A percentile compares a stretch with the other conserved stretches of the same genome.
Conservation (phyloP, 2,888 invertebrate species). For the Cosmopolites sordidus region DNA sequence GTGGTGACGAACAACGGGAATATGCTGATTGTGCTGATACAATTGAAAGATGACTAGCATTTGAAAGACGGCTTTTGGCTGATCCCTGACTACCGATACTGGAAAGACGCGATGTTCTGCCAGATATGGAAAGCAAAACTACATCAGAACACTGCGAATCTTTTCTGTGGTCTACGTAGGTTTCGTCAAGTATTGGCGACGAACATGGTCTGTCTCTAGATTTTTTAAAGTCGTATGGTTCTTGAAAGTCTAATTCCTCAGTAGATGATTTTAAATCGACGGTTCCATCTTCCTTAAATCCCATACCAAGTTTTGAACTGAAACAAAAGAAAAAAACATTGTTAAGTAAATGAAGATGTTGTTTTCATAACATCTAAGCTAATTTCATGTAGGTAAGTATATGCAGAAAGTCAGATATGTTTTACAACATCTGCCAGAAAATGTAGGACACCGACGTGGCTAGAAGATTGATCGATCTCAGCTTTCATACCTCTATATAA, state of each 20-base stretch:
- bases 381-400: too few relatives aligned
- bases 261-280: conserved; percentile 81
- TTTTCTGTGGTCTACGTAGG: conserved; percentile 48
- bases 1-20: conserved; percentile 81
- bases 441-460: too few relatives aligned
- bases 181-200: conserved; percentile 33
- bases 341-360: too few relatives aligned
- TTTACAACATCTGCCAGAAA: too few relatives aligned
- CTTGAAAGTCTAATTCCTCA: conserved; percentile 81
- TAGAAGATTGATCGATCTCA: too few relatives aligned
- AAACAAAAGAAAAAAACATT: conserved; percentile 10
- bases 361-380: too few relatives aligned
- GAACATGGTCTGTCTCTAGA: conserved; percentile 40
- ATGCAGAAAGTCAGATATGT: too few relatives aligned
- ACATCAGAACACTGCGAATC: conserved; percentile 65
- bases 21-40: conserved; percentile 54
- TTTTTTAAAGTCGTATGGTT: conserved; percentile 50
- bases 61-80: conserved; percentile 48
- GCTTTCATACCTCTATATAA: too few relatives aligned
- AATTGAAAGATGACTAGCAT: conserved; percentile 55
- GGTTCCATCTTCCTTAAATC: conserved; percentile 63
- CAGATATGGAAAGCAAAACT: conserved; percentile 68
- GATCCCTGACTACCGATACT: conserved; percentile 76
- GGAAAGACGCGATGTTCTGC: conserved; percentile 75
- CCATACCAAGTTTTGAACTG: conserved; percentile 44